Percentiles rank a stretch among this genome's conserved stretches.
Conservation (phyloP, 2,113 vertebrate genomes). For the Genyomyrus donnyi region DNA sequence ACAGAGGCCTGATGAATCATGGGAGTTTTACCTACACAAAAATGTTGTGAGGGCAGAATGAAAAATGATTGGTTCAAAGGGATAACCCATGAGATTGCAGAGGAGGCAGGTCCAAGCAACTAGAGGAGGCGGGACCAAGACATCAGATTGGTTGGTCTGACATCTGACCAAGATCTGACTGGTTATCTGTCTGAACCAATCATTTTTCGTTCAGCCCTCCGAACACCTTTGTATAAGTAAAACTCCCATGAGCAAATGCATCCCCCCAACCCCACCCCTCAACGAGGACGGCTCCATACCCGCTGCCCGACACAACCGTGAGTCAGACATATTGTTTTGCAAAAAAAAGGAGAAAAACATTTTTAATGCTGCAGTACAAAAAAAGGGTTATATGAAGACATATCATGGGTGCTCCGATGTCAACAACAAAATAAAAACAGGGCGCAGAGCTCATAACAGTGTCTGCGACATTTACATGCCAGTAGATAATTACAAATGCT, state of each 20-base stretch:
- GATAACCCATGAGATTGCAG: background rate
- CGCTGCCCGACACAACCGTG: slow-evolving; percentile 65
- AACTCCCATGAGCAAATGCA: background rate
- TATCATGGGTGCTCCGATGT: slow-evolving; percentile 96
- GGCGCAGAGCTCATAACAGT: slow-evolving; percentile 89
- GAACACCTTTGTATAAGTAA: background rate
- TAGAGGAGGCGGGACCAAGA: background rate
- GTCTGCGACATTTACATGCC: slow-evolving; percentile 98
- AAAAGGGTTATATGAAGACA: slow-evolving; percentile 97
- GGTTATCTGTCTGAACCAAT: background rate
- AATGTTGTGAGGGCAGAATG: background rate
- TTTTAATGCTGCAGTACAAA: slow-evolving; percentile 99
- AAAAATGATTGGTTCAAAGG: background rate
- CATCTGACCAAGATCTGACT: background rate
- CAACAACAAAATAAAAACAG: slow-evolving; percentile 79
- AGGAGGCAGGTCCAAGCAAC: background rate
- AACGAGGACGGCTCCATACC: background rate
- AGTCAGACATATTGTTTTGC: slow-evolving; percentile 82
- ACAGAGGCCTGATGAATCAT: background rate
- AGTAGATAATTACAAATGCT: slow-evolving; percentile 90
- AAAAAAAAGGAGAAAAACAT: slow-evolving; percentile 79
- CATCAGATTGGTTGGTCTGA: background rate
- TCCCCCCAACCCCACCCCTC: background rate
- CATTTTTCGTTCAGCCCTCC: background rate
- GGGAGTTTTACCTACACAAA: background rate